phyloP scores from a whole-genome alignment of 1,140 invertebrate species.

The Papilio machaon region DNA sequence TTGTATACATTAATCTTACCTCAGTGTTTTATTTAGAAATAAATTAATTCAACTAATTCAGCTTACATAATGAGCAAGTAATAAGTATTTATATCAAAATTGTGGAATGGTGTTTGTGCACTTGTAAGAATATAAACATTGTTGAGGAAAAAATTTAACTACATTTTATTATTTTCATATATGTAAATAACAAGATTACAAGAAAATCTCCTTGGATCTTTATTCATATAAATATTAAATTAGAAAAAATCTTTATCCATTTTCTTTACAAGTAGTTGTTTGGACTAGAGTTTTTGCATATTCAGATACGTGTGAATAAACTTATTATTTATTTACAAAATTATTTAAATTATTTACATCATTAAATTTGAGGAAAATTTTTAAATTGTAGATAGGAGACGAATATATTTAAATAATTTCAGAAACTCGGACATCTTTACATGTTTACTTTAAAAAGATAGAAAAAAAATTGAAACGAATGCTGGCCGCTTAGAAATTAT shows the following conservation, averaged over 20 bases:
- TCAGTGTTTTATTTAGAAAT: conserved; percentile 20
- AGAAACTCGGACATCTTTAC: conserved; percentile 2
- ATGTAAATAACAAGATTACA: no score
- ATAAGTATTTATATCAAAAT: not conserved
- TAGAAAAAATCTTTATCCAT: no score
- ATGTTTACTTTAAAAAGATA: conserved; percentile 33
- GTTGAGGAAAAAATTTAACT: no score
- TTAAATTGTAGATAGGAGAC: not conserved
- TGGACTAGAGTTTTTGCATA: no score
- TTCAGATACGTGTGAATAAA: no score
- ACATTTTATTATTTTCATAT: no score
- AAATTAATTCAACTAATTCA: conserved; percentile 19
- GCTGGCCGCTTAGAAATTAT: conserved; percentile 72
- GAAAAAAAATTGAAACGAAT: conserved; percentile 54
- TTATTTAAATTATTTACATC: not conserved
- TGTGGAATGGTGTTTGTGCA: not conserved
- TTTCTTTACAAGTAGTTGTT: no score
- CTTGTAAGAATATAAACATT: no score
- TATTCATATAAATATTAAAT: no score
- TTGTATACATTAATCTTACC: conserved; percentile 42
- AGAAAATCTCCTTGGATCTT: no score
- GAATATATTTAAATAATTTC: conserved; percentile 6
- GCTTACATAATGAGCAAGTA: conserved; percentile 30
- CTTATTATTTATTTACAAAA: not conserved
- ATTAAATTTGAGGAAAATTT: not conserved